Base-by-base conservation (phyloP, 2,113 vertebrate species). In the Melanerpes formicivorus region DNA sequence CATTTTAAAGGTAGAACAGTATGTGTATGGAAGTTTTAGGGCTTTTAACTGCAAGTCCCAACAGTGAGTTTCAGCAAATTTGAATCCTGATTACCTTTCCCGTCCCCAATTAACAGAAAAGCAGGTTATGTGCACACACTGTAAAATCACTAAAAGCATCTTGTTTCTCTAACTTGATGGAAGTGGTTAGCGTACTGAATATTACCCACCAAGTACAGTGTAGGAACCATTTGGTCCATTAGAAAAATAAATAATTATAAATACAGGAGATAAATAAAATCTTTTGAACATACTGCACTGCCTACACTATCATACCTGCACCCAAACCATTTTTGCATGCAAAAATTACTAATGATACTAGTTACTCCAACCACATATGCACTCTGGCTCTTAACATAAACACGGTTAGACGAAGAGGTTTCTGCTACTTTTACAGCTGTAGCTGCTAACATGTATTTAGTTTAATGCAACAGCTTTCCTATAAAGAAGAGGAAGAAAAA, bases 21-120 rank as follows among this genome's bases (percentile, higher is more conserved):
- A 64, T 34, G 85, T 14, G 17, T 70, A 32, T 64, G n/a, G 79
- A 93, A 96, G 83, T 96, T 95, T 92, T 73, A 89, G 84, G 80
- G 86, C 94, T 95, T 96, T 97, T 87, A 97, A 97, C 75, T 48
- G 73, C 88, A 95, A 96, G 83, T 97, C 94, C 93, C 97, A 96
- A 54, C 65, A 95, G 97, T 80, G 86, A 96, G 37, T 94, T 97
- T 96, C n/a, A 37, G 85, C 48, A 94, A 96, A 97, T 96, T 97
- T 97, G 93, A 96, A 96, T 97, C 96, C 96, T 86, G 93, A 97
- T 97, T 97, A 97, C 94, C 81, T 95, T 96, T 96, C 84, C 88
- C 29, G 30, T 95, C 58, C 87, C 78, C 90, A 96, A 94, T 97
- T 97, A 96, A 75, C 54, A 87, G 85, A 89, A 96, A 97, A 97